phyloP scores from a whole-genome alignment of 1,140 invertebrate genomes.

The Eufriesea mexicana region DNA sequence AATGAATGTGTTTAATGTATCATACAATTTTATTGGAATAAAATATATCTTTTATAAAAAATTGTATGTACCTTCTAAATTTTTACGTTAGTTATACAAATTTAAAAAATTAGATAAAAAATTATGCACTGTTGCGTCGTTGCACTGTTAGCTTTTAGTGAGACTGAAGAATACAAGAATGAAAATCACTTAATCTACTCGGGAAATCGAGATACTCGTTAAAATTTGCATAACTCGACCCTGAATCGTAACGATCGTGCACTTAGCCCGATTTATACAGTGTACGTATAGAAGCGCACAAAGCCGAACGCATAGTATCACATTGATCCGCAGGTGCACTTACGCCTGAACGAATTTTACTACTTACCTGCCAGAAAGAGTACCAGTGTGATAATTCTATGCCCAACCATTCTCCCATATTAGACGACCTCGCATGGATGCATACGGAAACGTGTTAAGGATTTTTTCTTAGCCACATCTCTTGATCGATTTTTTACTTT shows the following conservation, averaged over 20 bases:
- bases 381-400: constrained; percentile 71
- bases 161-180: constrained; percentile 7
- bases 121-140: not conserved
- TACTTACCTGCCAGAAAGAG: constrained; percentile 74
- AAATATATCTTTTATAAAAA: not conserved
- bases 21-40: not conserved
- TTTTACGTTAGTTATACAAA: no score
- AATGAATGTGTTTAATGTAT: not conserved
- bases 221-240: constrained; percentile 67
- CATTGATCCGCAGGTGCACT: constrained; percentile 58
- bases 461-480: constrained; percentile 51
- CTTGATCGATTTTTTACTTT: constrained; percentile 35
- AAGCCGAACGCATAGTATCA: constrained; percentile 31
- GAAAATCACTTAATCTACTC: not conserved
- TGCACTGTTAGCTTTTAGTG: not conserved
- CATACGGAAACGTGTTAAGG: constrained; percentile 50
- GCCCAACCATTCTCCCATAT: constrained; percentile 78
- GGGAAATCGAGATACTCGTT: constrained; percentile 29
- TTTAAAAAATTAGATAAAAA: not conserved
- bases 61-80: not conserved
- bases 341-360: constrained; percentile 21
- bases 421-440: constrained; percentile 57
- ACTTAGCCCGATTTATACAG: constrained; percentile 46
- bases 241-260: constrained; percentile 66
- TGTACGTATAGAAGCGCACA: constrained; percentile 36